Base-by-base conservation (phyloP, 2,797 vertebrate species). In the Cottoperca gobio region DNA sequence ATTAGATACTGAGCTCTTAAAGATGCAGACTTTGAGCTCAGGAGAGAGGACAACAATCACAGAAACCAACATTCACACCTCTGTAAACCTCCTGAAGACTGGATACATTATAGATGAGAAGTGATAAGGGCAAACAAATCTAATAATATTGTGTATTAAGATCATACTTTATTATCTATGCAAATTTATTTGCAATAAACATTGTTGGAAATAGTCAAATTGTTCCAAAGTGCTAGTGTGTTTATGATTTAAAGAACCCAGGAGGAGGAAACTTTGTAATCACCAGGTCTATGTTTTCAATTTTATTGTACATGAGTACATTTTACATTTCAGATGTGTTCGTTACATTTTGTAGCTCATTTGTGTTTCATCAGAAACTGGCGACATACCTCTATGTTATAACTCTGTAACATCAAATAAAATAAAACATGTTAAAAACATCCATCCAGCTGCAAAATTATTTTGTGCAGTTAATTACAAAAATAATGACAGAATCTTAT, bases 1-100 rank as follows among this genome's bases (percentile, higher is more conserved):
- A 95, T 96, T 96, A 95, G 90, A 91, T 77, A 46, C 71, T 13
- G 74, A 75, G 72, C 88, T 89, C 86, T 89, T 91, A 76, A 89
- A 91, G 82, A 90, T 74, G 89, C 83, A 79, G 90, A 92, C 78
- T 87, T 87, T 83, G 46, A 71, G 71, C 61, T 76, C 57, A 26
- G 72, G 79, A 74, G 16, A 40, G 62, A 62, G 28, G 23, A 72
- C 24, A 86, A 90, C 69, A 85, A 69, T 39, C 63, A 57, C 78
- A 61, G 46, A 73, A 17, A 71, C 76, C 66, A 72, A 83, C 4
- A 39, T 31, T 46, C 57, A 59, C 65, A 39, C 46, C 10, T 33
- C 58, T 43, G 17, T 1, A 28, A 39, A 28, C 26, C 24, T 35
- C 21, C 37, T 37, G 33, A 48, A 2, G 46, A 14, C 5, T 1